Evolutionary conservation across 2,888 invertebrate species (phyloP).

Genomic region (Microctonus aethiopoides): DNA sequence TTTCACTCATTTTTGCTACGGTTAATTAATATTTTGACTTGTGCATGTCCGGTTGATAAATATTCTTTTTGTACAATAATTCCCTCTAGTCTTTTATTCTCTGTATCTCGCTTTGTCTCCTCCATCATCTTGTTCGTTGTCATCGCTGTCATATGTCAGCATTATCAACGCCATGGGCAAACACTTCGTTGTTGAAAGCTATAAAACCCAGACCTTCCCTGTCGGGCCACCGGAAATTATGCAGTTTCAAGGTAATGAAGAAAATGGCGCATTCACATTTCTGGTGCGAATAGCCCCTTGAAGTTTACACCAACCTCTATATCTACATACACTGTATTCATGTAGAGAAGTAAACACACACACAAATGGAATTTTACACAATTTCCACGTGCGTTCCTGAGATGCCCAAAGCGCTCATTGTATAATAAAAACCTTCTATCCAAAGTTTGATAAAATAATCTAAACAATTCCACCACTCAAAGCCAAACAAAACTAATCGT

Average conservation of each 20-base stretch:
- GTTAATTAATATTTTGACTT: conserved; percentile 19
- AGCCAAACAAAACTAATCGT: too few relatives aligned
- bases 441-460: too few relatives aligned
- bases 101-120: not conserved
- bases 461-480: too few relatives aligned
- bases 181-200: conserved; percentile 1
- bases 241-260: conserved; percentile 40
- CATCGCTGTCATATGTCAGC: not conserved
- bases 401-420: not conserved
- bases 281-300: not conserved
- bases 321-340: not conserved
- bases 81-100: not conserved
- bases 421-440: too few relatives aligned
- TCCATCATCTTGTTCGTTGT: not conserved
- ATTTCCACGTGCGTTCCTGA: not conserved
- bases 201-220: not conserved
- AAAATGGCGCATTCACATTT: conserved; percentile 31
- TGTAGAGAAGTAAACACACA: not conserved
- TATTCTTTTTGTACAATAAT: not conserved
- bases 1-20: conserved; percentile 19
- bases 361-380: not conserved
- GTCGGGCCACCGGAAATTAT: conserved; percentile 39
- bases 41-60: not conserved
- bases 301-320: conserved; percentile 13
- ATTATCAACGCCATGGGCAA: not conserved